Conservation (phyloP, 1,140 invertebrate species). For the Trachymyrmex cornetzi region DNA sequence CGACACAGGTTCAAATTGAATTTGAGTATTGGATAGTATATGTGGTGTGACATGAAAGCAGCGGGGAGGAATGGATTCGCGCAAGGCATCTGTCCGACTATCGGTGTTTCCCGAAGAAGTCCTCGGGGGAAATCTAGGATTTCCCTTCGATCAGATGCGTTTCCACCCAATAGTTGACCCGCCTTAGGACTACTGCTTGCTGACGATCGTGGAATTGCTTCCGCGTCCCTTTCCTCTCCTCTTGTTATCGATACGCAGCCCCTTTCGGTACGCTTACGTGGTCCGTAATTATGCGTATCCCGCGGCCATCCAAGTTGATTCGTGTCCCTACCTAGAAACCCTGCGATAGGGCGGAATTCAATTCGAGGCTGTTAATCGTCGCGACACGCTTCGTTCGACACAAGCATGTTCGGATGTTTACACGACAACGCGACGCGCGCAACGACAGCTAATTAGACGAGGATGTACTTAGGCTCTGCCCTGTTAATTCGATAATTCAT, state of each 20-base stretch:
- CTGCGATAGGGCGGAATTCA: constrained; percentile 53
- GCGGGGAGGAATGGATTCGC: constrained; percentile 32
- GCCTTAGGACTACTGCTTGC: constrained; percentile 49
- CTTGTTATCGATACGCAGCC: constrained; percentile 46
- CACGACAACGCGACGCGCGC: constrained; percentile 50
- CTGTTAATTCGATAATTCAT: constrained; percentile 51
- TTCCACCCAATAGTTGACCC: constrained; percentile 58
- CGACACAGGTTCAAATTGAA: constrained; percentile 65
- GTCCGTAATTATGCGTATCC: constrained; percentile 63
- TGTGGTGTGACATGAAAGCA: constrained; percentile 59
- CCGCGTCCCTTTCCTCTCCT: not conserved
- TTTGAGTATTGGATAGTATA: constrained; percentile 52
- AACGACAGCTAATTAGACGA: constrained; percentile 57
- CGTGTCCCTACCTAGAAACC: not conserved
- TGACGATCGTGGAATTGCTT: constrained; percentile 65
- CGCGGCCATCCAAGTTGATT: not conserved
- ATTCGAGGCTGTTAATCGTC: constrained; percentile 58
- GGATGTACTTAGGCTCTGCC: constrained; percentile 35
- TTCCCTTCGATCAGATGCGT: constrained; percentile 53
- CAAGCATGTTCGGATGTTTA: constrained; percentile 53
- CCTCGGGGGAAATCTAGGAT: constrained; percentile 74
- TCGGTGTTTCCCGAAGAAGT: constrained; percentile 58
- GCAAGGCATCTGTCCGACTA: constrained; percentile 21
- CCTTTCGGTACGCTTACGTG: constrained; percentile 33
- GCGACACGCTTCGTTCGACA: constrained; percentile 59